Conservation (phyloP, 2,888 invertebrate genomes). For the Parnassius orleans region DNA sequence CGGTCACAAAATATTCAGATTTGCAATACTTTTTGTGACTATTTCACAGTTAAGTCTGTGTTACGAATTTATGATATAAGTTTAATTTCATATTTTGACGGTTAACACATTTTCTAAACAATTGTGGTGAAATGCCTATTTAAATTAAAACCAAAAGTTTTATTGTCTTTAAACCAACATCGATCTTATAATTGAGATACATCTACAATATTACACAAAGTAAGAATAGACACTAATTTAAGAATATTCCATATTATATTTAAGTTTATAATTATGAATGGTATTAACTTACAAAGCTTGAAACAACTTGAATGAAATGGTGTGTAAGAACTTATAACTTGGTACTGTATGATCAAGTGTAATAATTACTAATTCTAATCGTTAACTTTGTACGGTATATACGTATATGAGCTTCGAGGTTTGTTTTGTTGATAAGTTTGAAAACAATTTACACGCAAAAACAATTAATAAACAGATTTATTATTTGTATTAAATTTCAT, state of each 20-base stretch:
- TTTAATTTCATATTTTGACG: too few relatives aligned
- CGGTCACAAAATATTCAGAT: not conserved
- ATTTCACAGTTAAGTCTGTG: too few relatives aligned
- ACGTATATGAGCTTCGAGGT: constrained; percentile 9
- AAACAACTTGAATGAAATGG: constrained; percentile 24
- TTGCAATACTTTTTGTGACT: not conserved
- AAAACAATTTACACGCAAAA: too few relatives aligned
- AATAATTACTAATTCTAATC: not conserved
- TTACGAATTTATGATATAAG: not conserved
- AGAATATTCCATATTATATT: constrained; percentile 4
- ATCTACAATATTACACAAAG: constrained; percentile 4
- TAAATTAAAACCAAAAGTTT: constrained; percentile 3
- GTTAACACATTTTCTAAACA: too few relatives aligned
- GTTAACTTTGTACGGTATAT: constrained; percentile 17
- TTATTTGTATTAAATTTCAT: too few relatives aligned
- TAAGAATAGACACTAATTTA: constrained; percentile 18
- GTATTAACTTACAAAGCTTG: constrained; percentile 25
- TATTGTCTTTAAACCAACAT: constrained; percentile 19
- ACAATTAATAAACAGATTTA: too few relatives aligned
- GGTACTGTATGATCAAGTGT: constrained; percentile 23
- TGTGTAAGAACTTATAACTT: constrained; percentile 15
- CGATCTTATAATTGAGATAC: constrained; percentile 3
- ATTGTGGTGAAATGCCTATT: not conserved
- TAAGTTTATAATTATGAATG: constrained; percentile 12
- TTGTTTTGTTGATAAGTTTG: not conserved